These are phyloP conservation scores for Hipposideros armiger DNA, from an alignment of 2,113 vertebrate genomes.

Conservation along the genomic window DNA sequence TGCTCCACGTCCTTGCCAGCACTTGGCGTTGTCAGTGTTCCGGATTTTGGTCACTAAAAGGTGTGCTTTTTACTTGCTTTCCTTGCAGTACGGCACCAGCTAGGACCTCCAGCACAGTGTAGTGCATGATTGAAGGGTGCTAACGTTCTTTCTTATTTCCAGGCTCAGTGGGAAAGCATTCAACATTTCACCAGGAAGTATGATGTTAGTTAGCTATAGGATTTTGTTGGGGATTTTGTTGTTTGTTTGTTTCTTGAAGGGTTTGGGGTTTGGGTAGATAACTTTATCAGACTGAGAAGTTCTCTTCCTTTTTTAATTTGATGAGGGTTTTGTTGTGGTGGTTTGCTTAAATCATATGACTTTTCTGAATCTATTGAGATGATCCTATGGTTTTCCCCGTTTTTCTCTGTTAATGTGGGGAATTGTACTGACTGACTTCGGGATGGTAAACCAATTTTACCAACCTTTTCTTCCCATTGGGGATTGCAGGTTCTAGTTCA, in stretches of 20 bases:
- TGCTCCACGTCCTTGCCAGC: neutral
- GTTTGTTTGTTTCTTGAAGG: neutral
- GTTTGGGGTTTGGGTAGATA: neutral
- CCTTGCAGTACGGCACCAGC: constrained; percentile 11
- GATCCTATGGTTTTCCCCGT: neutral
- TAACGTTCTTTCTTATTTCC: neutral
- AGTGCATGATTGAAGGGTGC: neutral
- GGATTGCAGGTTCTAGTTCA: neutral
- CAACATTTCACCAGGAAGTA: neutral
- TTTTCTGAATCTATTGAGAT: neutral
- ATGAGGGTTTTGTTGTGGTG: neutral
- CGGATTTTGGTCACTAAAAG: too few species aligned
- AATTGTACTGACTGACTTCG: neutral
- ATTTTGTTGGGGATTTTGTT: neutral
- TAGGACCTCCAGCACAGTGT: neutral
- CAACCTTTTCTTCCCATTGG: neutral
- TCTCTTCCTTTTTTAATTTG: neutral
- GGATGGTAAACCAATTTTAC: neutral
- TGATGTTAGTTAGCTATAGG: neutral
- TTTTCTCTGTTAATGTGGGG: neutral
- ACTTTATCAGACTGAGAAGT: neutral
- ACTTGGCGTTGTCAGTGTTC: too few species aligned
- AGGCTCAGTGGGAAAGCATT: neutral
- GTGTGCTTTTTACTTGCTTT: neutral
- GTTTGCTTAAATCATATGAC: neutral